Evolutionary conservation across 2,797 vertebrate species (phyloP).

Genomic region (Crax fasciolata): DNA sequence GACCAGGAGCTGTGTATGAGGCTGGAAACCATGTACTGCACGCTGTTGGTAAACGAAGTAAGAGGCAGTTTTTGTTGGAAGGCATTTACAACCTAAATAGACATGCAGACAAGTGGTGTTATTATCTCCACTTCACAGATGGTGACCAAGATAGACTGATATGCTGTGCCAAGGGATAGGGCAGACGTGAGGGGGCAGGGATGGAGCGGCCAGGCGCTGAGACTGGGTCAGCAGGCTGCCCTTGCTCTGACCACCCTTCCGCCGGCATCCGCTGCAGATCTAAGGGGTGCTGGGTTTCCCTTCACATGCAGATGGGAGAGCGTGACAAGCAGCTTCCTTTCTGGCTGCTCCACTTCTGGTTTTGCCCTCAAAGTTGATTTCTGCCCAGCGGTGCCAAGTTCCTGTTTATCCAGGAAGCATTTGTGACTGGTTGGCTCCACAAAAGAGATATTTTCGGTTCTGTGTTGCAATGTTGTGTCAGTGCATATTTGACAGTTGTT

Average conservation of each 20-base stretch:
- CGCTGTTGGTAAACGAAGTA: background rate
- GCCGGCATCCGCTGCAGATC: fast-evolving
- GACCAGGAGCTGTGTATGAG: background rate
- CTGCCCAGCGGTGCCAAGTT: background rate
- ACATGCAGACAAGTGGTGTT: slow-evolving; percentile 1
- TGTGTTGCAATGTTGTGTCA: slow-evolving; percentile 31
- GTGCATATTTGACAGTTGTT: slow-evolving; percentile 2
- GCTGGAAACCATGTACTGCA: background rate
- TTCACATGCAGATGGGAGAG: fast-evolving
- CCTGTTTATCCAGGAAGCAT: slow-evolving; percentile 20
- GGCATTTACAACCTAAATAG: slow-evolving; percentile 2
- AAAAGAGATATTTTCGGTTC: background rate
- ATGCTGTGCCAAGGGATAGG: background rate
- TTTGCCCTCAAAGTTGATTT: background rate
- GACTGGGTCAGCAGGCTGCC: background rate
- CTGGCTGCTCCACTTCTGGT: background rate
- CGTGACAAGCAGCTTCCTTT: background rate
- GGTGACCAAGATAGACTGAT: slow-evolving; percentile 1
- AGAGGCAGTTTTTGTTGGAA: background rate
- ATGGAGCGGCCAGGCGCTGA: fast-evolving
- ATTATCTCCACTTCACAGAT: slow-evolving; percentile 42
- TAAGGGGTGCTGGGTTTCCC: background rate
- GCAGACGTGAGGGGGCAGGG: background rate
- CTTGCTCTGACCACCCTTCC: background rate
- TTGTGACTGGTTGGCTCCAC: background rate